These are phyloP conservation scores for Suricata suricatta DNA, from an alignment of 2,113 vertebrate species.

Conservation along the genomic window DNA sequence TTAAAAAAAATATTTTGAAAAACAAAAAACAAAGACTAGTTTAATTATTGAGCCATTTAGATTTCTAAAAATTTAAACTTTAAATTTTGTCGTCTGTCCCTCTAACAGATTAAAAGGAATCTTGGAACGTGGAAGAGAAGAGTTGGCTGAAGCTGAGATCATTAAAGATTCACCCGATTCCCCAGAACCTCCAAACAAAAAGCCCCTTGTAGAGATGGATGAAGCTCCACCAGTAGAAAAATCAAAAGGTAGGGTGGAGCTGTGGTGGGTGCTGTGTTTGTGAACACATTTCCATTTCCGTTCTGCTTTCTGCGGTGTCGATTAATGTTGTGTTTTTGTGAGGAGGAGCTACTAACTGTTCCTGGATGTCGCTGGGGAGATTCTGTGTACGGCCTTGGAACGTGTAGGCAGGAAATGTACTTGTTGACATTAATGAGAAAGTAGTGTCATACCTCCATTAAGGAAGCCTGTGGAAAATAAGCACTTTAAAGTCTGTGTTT, in stretches of 20 bases:
- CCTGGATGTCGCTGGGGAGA: neutral
- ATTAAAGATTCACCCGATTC: constrained; percentile 99
- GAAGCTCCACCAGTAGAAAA: constrained; percentile 92
- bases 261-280: neutral
- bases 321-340: neutral
- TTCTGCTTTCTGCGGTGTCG: neutral
- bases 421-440: constrained; percentile 8
- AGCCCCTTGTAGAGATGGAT: constrained; percentile 92
- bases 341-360: neutral
- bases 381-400: neutral
- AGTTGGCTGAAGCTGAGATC: constrained; percentile 92
- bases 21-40: neutral
- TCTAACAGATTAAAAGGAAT: constrained; percentile 90
- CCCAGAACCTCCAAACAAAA: constrained; percentile 97
- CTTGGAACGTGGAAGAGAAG: constrained; percentile 94
- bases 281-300: neutral
- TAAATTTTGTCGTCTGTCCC: neutral
- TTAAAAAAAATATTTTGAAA: no score
- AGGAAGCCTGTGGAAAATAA: constrained; percentile 35
- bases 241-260: constrained; percentile 91
- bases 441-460: neutral
- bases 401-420: neutral
- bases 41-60: constrained; percentile 6
- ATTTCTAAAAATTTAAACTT: constrained; percentile 42
- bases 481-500: neutral